Conservation (phyloP, 2,113 vertebrate species). For the Podarcis raffonei region DNA sequence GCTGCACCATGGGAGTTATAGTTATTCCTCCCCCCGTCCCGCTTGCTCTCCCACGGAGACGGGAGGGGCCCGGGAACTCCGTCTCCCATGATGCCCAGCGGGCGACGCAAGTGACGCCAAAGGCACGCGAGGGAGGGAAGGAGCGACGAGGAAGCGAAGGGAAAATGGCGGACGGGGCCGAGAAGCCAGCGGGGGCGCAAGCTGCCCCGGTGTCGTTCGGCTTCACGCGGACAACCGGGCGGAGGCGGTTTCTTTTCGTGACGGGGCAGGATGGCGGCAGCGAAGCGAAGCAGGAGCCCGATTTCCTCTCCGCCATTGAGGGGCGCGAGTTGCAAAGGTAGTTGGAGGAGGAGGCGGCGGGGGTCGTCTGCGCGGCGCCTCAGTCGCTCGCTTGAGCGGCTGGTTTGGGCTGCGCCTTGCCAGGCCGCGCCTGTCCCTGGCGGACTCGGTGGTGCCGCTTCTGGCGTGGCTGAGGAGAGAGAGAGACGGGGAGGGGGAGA, state of each 20-base stretch:
- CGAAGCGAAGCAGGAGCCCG: slow-evolving; percentile 60
- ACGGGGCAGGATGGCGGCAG: not conserved
- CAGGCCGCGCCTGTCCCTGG: too few species aligned
- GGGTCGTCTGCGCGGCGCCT: too few species aligned
- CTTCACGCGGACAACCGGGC: slow-evolving; percentile 78
- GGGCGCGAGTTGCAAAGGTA: slow-evolving; percentile 79
- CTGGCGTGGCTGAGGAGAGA: too few species aligned
- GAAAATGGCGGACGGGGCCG: not conserved
- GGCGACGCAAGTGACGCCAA: not conserved
- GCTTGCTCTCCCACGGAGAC: not conserved
- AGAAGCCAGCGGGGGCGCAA: not conserved
- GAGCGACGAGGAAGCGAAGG: slow-evolving; percentile 13
- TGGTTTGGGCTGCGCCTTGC: too few species aligned
- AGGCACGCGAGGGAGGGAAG: not conserved
- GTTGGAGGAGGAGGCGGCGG: not conserved
- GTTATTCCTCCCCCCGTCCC: not conserved
- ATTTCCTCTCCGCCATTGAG: slow-evolving; percentile 79
- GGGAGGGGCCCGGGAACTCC: not conserved
- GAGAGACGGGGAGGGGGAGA: not conserved
- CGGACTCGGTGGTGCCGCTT: too few species aligned
- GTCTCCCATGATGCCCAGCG: slow-evolving; percentile 13
- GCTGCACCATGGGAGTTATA: not conserved
- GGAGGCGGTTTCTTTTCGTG: slow-evolving; percentile 30
- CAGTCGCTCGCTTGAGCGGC: too few species aligned
- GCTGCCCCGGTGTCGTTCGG: slow-evolving; percentile 77